Evolutionary conservation across 2,888 invertebrate species (phyloP), one percentile per base, ranked within the genome.

Genomic region (Drosophila atroscutellata): DNA sequence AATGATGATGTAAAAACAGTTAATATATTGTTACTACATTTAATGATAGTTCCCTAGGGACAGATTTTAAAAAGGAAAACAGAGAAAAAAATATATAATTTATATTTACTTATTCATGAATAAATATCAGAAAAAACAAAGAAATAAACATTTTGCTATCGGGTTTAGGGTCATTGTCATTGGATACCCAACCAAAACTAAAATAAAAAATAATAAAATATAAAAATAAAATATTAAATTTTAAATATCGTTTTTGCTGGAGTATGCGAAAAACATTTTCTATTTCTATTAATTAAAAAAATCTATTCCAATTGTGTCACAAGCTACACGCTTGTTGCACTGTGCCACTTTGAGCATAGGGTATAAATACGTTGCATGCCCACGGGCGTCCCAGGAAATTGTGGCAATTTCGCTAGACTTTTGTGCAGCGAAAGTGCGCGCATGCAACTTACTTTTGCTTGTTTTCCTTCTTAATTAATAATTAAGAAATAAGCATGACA

Each of bases 391-490:
- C 72, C 73, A 68, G 57, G 83, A 83, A 84, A 89, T 89, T 83
- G 84, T 83, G 87, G 84, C 87, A 84, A 86, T 84, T 83, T 71
- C 79, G 62, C 68, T 63, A 63, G 77, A 74, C 81, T 80, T 74
- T 83, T 80, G 80, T 77, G 65, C 69, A 77, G 68, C 50, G 76
- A 81, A 83, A 86, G 84, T 89, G 74, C 73, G 77, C 77, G 70
- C 75, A 69, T 84, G 87, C 87, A 80, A 81, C 80, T 84, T 80
- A 84, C 77, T 89, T 89, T 83, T 77, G 74, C 83, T 85, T 86
- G 84, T 86, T 82, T 86, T 89, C 80, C 77, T 84, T 84, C 85
- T 90, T 89, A 90, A 88, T 90, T 89, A 88, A 63, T 87, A 88
- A 88, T 90, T 87, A 86, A 81, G 82, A 88, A 86, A 88, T 84